Evolutionary conservation across 2,888 invertebrate genomes (phyloP).

Genomic region (Plagodis pulveraria): DNA sequence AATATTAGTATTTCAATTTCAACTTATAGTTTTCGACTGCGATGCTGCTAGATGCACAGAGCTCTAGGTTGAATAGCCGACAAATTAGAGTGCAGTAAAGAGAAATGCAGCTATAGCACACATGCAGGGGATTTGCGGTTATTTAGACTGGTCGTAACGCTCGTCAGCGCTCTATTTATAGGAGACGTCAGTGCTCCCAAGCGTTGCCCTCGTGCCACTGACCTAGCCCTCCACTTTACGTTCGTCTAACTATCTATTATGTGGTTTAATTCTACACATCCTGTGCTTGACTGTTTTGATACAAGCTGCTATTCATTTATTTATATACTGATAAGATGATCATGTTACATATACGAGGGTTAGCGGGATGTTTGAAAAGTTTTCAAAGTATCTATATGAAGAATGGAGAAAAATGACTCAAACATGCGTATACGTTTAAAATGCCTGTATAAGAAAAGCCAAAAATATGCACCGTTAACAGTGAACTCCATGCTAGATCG

Average conservation of each 20-base stretch:
- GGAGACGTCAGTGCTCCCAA: slow-evolving; percentile 42
- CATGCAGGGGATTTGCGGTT: slow-evolving; percentile 52
- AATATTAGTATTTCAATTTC: too few species aligned
- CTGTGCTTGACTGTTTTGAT: slow-evolving; percentile 6
- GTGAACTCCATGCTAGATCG: too few species aligned
- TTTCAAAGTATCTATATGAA: too few species aligned
- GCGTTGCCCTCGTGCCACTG: slow-evolving; percentile 61
- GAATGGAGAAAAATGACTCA: too few species aligned
- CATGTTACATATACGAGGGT: too few species aligned
- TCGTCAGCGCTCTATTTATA: slow-evolving; percentile 55
- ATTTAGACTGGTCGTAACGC: slow-evolving; percentile 48
- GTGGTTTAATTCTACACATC: slow-evolving; percentile 13
- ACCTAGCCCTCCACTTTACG: slow-evolving; percentile 61
- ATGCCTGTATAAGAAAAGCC: too few species aligned
- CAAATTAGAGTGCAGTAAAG: neutral
- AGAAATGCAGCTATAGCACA: slow-evolving; percentile 17
- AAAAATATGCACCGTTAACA: too few species aligned
- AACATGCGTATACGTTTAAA: too few species aligned
- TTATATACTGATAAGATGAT: neutral
- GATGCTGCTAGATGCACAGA: neutral
- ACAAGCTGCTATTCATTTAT: neutral
- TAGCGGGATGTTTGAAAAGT: too few species aligned
- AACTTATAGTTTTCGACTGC: too few species aligned
- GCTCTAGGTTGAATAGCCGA: neutral
- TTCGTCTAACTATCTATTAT: slow-evolving; percentile 19